These are phyloP conservation scores for Cephus runcator DNA, from an alignment of 2,888 invertebrate species.

Conservation along the genomic window DNA sequence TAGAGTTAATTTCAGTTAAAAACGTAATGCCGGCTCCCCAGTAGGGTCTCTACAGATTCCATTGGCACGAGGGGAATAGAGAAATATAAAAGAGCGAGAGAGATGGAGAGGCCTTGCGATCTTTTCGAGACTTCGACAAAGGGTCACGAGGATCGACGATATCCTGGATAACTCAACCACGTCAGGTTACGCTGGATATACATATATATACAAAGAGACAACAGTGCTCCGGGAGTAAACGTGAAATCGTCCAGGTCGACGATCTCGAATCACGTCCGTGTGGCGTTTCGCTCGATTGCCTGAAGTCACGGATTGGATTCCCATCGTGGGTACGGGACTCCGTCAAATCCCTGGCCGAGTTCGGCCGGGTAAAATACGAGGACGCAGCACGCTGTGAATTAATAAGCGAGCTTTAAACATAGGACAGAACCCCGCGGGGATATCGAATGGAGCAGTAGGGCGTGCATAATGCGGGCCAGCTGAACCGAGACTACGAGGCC, in stretches of 20 bases:
- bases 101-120: background rate
- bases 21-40: background rate
- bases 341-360: background rate
- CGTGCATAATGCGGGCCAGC: constrained; percentile 60
- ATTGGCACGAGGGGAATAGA: background rate
- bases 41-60: background rate
- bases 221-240: background rate
- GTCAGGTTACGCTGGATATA: background rate
- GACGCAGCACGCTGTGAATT: constrained; percentile 51
- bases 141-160: background rate
- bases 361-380: constrained; percentile 2
- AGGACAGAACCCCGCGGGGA: constrained; percentile 38
- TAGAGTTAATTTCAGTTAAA: constrained; percentile 46
- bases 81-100: background rate
- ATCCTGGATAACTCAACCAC: background rate
- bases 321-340: background rate
- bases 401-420: constrained; percentile 57
- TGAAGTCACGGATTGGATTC: constrained; percentile 23
- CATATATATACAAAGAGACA: background rate
- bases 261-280: constrained; percentile 31
- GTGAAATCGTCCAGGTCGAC: constrained; percentile 35
- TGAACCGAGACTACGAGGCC: constrained; percentile 32
- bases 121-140: background rate
- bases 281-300: constrained; percentile 20
- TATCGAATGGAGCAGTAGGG: constrained; percentile 53